These are phyloP conservation scores for Drosophila hydei DNA, from an alignment of 1,140 invertebrate species.

Conservation along the genomic window DNA sequence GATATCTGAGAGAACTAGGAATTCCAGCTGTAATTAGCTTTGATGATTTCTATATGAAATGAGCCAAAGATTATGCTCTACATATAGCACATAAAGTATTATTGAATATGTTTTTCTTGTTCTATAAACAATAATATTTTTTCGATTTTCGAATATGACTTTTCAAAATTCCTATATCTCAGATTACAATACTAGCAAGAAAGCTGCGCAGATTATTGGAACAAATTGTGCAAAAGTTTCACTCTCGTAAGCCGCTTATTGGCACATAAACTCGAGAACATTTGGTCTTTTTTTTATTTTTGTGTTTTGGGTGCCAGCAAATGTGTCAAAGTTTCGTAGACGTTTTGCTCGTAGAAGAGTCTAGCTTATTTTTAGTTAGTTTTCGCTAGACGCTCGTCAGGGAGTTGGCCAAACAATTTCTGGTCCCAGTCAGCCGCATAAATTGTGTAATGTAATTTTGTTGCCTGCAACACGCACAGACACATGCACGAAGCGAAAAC, in stretches of 20 bases:
- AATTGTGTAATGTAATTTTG: conserved; percentile 82
- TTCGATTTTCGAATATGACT: no score
- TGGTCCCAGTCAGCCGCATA: conserved; percentile 74
- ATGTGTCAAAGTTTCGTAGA: conserved; percentile 7
- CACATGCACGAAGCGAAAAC: conserved; percentile 48
- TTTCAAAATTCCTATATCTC: neutral
- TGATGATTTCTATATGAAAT: no score
- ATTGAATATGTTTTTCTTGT: no score
- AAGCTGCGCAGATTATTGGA: conserved; percentile 18
- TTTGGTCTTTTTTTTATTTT: neutral
- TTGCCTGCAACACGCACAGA: conserved; percentile 45
- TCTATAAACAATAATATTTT: no score
- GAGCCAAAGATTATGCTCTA: no score
- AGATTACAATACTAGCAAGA: neutral
- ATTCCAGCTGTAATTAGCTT: no score
- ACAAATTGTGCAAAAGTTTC: conserved; percentile 28
- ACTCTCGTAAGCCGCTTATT: conserved; percentile 29
- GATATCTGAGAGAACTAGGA: no score
- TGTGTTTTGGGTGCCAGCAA: conserved; percentile 1
- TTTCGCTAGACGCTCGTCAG: conserved; percentile 28
- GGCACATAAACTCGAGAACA: conserved; percentile 11
- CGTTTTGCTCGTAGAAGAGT: neutral
- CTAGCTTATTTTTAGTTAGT: conserved; percentile 50
- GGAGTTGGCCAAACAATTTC: conserved; percentile 46
- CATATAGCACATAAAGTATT: no score